These are phyloP conservation scores for Archivesica marissinica DNA, from an alignment of 1,140 invertebrate species.

Conservation along the genomic window DNA sequence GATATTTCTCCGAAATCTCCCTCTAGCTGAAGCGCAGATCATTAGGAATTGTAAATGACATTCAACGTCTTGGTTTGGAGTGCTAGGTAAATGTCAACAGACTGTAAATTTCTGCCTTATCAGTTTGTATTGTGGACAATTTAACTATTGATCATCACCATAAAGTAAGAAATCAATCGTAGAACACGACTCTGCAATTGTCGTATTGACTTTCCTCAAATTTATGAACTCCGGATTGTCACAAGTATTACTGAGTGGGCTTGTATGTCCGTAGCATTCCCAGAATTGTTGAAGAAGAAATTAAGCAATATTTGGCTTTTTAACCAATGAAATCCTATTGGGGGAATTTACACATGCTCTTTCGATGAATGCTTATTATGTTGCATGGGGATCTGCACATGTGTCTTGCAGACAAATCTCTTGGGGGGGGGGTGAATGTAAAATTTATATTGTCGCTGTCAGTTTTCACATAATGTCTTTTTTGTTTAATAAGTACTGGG, in stretches of 20 bases:
- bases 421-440: too few species aligned
- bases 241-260: neutral
- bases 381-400: neutral
- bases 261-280: neutral
- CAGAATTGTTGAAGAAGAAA: too few species aligned
- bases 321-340: neutral
- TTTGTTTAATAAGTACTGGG: too few species aligned
- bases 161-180: constrained; percentile 21
- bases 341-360: neutral
- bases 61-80: neutral
- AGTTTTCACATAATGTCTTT: too few species aligned
- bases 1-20: too few species aligned
- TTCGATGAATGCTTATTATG: neutral
- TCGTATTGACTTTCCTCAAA: constrained; percentile 19
- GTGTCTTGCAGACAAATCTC: neutral
- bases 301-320: too few species aligned
- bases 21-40: too few species aligned
- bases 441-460: too few species aligned
- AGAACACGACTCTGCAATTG: constrained; percentile 2
- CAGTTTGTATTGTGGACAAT: constrained; percentile 22
- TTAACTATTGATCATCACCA: constrained; percentile 16
- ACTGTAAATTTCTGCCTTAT: constrained; percentile 12
- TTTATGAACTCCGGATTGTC: constrained; percentile 19
- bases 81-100: neutral
- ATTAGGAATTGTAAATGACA: constrained; percentile 13